Conservation (phyloP, 64 coral and sea anemone species). For the Montipora capricornis region DNA sequence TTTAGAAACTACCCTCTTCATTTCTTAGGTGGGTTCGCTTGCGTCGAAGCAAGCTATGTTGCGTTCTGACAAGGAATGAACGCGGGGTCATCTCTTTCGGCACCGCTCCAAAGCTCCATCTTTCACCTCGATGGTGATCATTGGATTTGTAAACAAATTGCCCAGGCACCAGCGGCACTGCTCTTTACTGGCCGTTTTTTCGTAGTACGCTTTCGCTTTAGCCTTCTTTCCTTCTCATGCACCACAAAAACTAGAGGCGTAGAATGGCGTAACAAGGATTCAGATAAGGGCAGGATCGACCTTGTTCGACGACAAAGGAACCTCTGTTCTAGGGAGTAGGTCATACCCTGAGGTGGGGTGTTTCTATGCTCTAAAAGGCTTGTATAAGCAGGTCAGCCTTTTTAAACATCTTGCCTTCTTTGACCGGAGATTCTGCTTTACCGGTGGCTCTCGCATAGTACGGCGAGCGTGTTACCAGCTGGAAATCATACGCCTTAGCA, state of each 20-base stretch:
- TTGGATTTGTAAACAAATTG: slow-evolving; percentile 36
- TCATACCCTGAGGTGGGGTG: no score
- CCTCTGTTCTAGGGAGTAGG: neutral
- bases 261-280: slow-evolving; percentile 68
- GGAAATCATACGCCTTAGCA: slow-evolving; percentile 54
- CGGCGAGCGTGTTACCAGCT: slow-evolving; percentile 49
- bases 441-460: slow-evolving; percentile 46
- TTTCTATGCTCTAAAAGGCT: no score
- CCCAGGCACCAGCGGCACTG: slow-evolving; percentile 11
- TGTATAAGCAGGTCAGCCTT: slow-evolving; percentile 14
- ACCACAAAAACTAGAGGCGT: slow-evolving; percentile 54
- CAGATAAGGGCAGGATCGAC: slow-evolving; percentile 26
- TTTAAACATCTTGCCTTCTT: slow-evolving; percentile 37
- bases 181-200: slow-evolving; percentile 56
- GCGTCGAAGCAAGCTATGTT: neutral
- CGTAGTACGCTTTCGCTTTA: slow-evolving; percentile 66
- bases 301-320: slow-evolving; percentile 31
- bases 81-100: neutral
- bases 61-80: slow-evolving; percentile 29
- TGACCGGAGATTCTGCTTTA: slow-evolving; percentile 57
- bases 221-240: slow-evolving; percentile 46
- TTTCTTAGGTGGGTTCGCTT: slow-evolving; percentile 26
- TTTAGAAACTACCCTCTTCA: no score
- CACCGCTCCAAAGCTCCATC: slow-evolving; percentile 33
- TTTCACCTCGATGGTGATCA: slow-evolving; percentile 56